phyloP scores from a whole-genome alignment of 2,888 invertebrate genomes.

The Bruchidius siliquastri region DNA sequence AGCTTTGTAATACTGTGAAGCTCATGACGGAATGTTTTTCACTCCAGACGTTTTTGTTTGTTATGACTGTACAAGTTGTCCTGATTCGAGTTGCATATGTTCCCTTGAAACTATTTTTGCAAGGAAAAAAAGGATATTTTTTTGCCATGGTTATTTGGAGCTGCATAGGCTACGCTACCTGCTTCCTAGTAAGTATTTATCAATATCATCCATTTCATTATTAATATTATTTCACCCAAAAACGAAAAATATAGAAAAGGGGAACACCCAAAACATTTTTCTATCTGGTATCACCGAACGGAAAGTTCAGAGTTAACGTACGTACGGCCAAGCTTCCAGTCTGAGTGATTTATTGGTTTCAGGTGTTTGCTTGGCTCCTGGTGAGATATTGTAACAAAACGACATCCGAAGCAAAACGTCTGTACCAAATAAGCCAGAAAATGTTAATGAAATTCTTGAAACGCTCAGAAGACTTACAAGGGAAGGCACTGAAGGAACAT shows the following conservation, averaged over 20 bases:
- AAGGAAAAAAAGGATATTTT: background rate
- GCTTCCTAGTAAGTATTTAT: background rate
- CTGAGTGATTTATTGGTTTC: too few species aligned
- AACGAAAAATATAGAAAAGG: too few species aligned
- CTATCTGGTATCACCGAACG: too few species aligned
- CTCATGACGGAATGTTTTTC: background rate
- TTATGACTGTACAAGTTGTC: background rate
- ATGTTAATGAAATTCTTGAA: background rate
- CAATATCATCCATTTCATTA: background rate
- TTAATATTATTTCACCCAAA: too few species aligned
- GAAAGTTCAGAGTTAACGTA: too few species aligned
- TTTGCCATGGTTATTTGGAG: background rate
- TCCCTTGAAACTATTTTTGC: background rate
- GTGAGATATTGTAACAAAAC: background rate
- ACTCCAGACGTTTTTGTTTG: background rate
- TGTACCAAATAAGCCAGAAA: background rate
- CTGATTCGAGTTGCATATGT: background rate
- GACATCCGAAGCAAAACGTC: background rate
- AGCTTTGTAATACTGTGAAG: background rate
- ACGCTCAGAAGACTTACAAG: background rate
- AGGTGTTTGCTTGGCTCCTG: background rate
- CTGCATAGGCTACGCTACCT: background rate
- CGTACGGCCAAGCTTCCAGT: too few species aligned
- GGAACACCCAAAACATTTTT: too few species aligned
- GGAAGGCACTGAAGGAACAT: background rate